Conservation (phyloP, 2,888 invertebrate genomes). For the Macrophya alboannulata region DNA sequence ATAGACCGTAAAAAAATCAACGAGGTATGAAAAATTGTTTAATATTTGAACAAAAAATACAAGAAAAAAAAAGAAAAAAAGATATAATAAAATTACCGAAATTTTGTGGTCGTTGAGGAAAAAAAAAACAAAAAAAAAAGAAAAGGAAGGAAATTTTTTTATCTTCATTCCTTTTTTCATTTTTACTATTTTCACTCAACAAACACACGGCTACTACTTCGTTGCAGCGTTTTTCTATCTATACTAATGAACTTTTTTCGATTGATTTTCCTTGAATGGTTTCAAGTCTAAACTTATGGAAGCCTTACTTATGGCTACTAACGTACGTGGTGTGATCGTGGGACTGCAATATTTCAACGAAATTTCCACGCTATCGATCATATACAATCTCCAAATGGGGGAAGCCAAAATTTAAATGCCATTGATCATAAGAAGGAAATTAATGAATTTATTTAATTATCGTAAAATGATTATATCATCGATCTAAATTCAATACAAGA, state of each 20-base stretch:
- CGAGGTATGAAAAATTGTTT: not conserved
- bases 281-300: conserved; percentile 46
- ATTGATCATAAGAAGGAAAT: not conserved
- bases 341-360: not conserved
- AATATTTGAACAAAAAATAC: not conserved
- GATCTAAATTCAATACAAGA: not conserved
- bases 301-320: conserved; percentile 16
- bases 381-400: not conserved
- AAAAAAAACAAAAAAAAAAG: not conserved
- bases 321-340: not conserved
- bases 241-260: conserved; percentile 39
- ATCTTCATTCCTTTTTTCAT: not conserved
- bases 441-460: not conserved
- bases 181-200: not conserved
- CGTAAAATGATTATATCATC: no score
- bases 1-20: not conserved
- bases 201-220: not conserved
- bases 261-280: conserved; percentile 50
- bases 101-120: not conserved
- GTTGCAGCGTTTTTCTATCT: not conserved
- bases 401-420: not conserved
- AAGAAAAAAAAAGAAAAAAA: not conserved
- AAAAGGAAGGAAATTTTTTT: not conserved
- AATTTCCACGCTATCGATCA: conserved; percentile 22
- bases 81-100: not conserved